phyloP scores from a whole-genome alignment of 2,113 vertebrate species.

The Lophochroa leadbeateri region DNA sequence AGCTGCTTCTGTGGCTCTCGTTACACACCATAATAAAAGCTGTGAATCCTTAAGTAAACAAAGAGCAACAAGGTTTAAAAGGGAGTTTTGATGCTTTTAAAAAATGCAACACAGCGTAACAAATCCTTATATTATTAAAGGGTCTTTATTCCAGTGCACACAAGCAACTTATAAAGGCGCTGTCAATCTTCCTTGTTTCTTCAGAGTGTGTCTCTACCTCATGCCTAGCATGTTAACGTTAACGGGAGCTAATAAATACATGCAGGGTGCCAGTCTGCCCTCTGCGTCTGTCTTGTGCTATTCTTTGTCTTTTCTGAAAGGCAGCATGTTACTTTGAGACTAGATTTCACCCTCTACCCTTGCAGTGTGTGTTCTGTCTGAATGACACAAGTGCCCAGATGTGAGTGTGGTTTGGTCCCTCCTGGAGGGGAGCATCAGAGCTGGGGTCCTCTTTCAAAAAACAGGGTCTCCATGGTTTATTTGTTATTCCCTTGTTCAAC shows the following conservation, averaged over 20 bases:
- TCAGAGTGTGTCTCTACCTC: neutral
- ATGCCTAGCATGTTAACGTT: rapidly evolving
- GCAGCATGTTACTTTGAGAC: neutral
- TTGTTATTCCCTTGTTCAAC: neutral
- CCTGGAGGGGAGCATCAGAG: neutral
- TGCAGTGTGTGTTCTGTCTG: neutral
- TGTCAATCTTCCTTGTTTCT: neutral
- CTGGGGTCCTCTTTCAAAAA: neutral
- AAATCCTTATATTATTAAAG: neutral
- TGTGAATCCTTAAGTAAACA: neutral
- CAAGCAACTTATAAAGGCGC: neutral
- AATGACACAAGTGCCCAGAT: neutral
- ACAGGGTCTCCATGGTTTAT: rapidly evolving
- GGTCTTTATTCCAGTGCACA: neutral
- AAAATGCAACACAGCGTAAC: neutral
- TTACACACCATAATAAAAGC: neutral
- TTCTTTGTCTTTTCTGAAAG: neutral
- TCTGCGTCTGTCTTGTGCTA: neutral
- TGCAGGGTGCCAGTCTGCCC: neutral
- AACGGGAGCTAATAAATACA: neutral
- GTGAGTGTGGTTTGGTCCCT: neutral
- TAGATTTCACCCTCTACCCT: neutral
- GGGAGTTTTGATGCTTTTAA: neutral
- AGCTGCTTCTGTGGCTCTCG: neutral
- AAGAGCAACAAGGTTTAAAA: neutral